Percentiles rank a stretch among this genome's conserved stretches.
phyloP scores from a whole-genome alignment of 2,797 vertebrate genomes.

The Tenualosa thibaudeaui region DNA sequence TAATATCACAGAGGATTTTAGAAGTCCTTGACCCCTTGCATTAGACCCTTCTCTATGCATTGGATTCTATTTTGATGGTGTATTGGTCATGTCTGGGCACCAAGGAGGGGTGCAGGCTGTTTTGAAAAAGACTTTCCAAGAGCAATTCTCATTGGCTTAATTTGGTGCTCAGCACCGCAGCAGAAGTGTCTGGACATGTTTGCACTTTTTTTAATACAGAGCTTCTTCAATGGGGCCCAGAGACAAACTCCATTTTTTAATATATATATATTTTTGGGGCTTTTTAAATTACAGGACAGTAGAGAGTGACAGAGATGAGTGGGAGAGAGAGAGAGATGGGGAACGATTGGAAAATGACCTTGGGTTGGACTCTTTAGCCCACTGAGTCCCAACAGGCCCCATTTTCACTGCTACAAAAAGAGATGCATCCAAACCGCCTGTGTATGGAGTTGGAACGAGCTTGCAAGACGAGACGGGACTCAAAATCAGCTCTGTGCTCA shows the following conservation, averaged over 20 bases:
- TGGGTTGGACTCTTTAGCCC: no score
- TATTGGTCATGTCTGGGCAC: conserved; percentile 3
- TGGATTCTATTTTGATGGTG: conserved; percentile 24
- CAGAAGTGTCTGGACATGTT: conserved; percentile 14
- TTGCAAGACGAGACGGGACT: conserved; percentile 28
- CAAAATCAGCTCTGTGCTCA: conserved; percentile 32
- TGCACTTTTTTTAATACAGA: conserved; percentile 5
- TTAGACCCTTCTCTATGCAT: conserved; percentile 31
- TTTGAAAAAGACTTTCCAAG: conserved; percentile 3
- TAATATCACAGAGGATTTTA: conserved; percentile 14
- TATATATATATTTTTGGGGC: no score
- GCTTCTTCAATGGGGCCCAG: conserved; percentile 23
- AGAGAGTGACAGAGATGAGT: no score
- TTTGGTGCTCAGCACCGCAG: background rate
- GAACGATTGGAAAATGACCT: no score
- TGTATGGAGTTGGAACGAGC: conserved; percentile 32
- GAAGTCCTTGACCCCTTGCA: conserved; percentile 16
- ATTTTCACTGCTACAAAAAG: background rate
- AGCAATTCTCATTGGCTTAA: conserved; percentile 6
- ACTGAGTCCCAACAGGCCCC: no score
- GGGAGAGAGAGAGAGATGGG: no score
- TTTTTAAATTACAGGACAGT: no score
- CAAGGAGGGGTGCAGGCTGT: conserved; percentile 16
- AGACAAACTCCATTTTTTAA: conserved; percentile 6
- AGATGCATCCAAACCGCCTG: conserved; percentile 27